Base-by-base conservation (phyloP, 2,797 vertebrate species). In the Sciaenops ocellatus region DNA sequence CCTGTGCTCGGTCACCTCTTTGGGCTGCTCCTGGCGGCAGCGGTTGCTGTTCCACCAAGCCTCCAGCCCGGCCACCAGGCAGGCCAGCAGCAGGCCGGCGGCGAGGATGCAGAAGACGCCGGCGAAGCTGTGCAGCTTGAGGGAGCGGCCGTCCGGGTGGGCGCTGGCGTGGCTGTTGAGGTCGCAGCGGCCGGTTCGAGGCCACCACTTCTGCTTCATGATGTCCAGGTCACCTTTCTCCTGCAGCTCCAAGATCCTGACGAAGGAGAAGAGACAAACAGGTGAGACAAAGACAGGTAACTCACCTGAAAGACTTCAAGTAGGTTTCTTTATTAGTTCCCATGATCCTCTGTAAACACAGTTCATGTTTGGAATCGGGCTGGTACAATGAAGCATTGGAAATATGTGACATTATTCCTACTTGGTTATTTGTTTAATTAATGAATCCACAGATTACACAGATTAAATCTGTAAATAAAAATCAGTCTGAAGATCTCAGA, bases 151-250 rank as follows among this genome's bases (percentile, higher is more conserved):
- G 17, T 98, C 97, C 0, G 97, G 95, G 85, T 97, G 96, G 38
- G 96, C 90, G n/a, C 94, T 95, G 76, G 94, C 75, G 9, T 97
- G 96, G 90, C 96, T 95, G 69, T 95, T 95, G 77, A 98, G 96
- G 91, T 99, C 97, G 17, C 98, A 99, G 84, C 98, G 97, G 75
- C 98, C 98, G 1, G 95, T 95, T 11, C 96, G 96, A 0, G 98
- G 98, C 98, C 98, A 99, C 98, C 98, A 99, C 93, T 99, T 99
- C 94, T 99, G 98, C 87, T 98, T 98, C 90, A 99, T 95, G 69
- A 99, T 96, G 84, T 99, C 98, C 92, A 99, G 95, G 90, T 99
- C 98, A 7, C 98, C 98, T 0, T 96, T 97, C 89, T 98, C 98
- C 93, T 99, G 98, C 71, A 99, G 94, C 91, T 99, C 98, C 90